These are phyloP conservation scores for Drosophila mettleri DNA, from an alignment of 2,888 invertebrate genomes.

Conservation along the genomic window DNA sequence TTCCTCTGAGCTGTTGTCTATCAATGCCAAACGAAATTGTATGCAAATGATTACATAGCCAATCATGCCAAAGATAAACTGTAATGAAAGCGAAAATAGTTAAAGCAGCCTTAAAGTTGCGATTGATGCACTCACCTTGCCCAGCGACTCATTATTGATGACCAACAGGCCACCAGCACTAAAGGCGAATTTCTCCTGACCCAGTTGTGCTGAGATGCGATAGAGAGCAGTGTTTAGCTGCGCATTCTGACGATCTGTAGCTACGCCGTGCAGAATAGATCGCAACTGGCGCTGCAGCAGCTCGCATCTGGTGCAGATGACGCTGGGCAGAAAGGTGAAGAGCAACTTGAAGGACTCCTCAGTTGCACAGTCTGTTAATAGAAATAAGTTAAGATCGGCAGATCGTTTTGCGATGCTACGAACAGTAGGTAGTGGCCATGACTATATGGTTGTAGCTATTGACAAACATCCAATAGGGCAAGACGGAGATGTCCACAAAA, in stretches of 20 bases:
- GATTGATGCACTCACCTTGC: constrained; percentile 57
- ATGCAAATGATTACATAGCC: constrained; percentile 78
- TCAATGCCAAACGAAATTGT: constrained; percentile 72
- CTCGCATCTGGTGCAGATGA: constrained; percentile 68
- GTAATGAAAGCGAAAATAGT: constrained; percentile 13
- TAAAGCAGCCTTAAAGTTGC: no score
- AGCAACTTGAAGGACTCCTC: constrained; percentile 57
- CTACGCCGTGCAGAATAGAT: constrained; percentile 37
- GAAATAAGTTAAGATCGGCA: background rate
- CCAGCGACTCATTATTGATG: constrained; percentile 66
- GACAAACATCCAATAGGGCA: constrained; percentile 73
- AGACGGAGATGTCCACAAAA: constrained; percentile 61
- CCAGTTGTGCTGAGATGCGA: constrained; percentile 61
- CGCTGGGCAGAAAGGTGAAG: constrained; percentile 53
- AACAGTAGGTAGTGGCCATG: constrained; percentile 34
- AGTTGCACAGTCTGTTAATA: constrained; percentile 43
- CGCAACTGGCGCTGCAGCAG: constrained; percentile 50
- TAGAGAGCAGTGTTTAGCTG: constrained; percentile 53
- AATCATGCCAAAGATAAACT: constrained; percentile 72
- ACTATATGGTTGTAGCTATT: background rate
- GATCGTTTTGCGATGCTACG: constrained; percentile 4
- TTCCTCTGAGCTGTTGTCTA: constrained; percentile 18
- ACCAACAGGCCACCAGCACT: constrained; percentile 72
- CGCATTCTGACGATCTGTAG: constrained; percentile 50
- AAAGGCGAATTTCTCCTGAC: constrained; percentile 67